A percentile compares a stretch with the other conserved stretches of the same genome.
These are phyloP conservation scores for Girardinus metallicus DNA, from an alignment of 2,797 vertebrate species.

Conservation along the genomic window DNA sequence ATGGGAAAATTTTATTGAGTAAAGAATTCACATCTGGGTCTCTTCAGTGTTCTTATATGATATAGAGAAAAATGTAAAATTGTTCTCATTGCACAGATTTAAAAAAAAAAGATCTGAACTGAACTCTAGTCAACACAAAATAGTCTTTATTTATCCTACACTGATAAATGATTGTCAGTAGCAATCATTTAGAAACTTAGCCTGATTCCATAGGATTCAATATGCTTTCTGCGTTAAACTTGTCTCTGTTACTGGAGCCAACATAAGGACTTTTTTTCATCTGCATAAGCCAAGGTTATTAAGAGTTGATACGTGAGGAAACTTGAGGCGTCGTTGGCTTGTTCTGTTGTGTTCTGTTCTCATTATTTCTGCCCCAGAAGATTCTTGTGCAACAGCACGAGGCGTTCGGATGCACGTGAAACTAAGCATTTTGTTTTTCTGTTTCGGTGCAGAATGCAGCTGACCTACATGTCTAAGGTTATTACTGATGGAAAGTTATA, in stretches of 20 bases:
- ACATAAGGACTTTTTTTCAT: not conserved
- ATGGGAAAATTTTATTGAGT: not conserved
- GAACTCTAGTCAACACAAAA: not conserved
- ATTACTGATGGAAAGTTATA: not conserved
- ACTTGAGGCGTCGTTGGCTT: slow-evolving; percentile 37
- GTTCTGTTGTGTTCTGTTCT: slow-evolving; percentile 28
- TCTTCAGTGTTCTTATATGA: not conserved
- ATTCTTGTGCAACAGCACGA: slow-evolving; percentile 5
- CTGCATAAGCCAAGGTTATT: slow-evolving; percentile 18
- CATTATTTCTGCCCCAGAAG: slow-evolving; percentile 28
- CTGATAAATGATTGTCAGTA: not conserved
- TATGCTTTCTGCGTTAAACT: not conserved
- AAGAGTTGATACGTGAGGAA: slow-evolving; percentile 32
- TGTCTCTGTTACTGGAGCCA: slow-evolving; percentile 19
- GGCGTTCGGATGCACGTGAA: not conserved
- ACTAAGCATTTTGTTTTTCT: slow-evolving; percentile 1
- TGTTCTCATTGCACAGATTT: not conserved
- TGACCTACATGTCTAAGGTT: not conserved
- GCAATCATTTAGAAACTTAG: not conserved
- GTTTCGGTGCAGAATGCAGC: not conserved
- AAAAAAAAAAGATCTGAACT: not conserved
- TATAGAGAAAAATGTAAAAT: not conserved
- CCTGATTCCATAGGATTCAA: not conserved
- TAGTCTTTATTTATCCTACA: not conserved
- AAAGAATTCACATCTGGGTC: not conserved